Evolutionary conservation across 1,140 invertebrate species (phyloP).

Genomic region (Thaumatotibia leucotreta): DNA sequence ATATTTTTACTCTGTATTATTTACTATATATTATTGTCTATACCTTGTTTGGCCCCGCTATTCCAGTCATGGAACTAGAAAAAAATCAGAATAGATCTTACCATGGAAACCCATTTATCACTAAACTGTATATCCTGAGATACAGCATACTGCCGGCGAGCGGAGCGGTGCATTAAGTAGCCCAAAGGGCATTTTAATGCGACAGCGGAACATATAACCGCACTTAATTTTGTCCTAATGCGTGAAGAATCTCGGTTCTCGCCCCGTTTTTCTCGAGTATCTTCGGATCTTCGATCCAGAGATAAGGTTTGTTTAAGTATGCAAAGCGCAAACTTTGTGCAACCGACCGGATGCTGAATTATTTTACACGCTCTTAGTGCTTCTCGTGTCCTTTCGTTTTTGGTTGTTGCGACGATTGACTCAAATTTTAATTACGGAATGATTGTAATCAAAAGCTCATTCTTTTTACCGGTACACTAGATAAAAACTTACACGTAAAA

Average conservation of each 20-base stretch:
- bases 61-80: no score
- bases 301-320: slow-evolving; percentile 75
- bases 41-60: no score
- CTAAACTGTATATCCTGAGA: not conserved
- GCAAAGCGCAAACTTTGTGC: slow-evolving; percentile 71
- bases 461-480: no score
- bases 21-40: no score
- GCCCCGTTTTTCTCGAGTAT: slow-evolving; percentile 64
- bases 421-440: not conserved
- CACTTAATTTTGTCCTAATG: slow-evolving; percentile 75
- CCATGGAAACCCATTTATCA: no score
- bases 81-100: no score
- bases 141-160: not conserved
- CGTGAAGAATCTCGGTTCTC: slow-evolving; percentile 54
- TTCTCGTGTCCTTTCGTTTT: slow-evolving; percentile 57
- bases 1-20: no score
- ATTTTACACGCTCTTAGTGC: slow-evolving; percentile 73
- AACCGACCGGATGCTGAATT: slow-evolving; percentile 67
- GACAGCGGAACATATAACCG: slow-evolving; percentile 65
- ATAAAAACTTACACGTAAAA: no score
- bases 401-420: slow-evolving; percentile 18
- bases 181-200: slow-evolving; percentile 67
- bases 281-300: slow-evolving; percentile 64
- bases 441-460: not conserved
- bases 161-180: slow-evolving; percentile 39